Conservation (phyloP, 92 coral and sea anemone genomes). For the Phymanthus crucifer region DNA sequence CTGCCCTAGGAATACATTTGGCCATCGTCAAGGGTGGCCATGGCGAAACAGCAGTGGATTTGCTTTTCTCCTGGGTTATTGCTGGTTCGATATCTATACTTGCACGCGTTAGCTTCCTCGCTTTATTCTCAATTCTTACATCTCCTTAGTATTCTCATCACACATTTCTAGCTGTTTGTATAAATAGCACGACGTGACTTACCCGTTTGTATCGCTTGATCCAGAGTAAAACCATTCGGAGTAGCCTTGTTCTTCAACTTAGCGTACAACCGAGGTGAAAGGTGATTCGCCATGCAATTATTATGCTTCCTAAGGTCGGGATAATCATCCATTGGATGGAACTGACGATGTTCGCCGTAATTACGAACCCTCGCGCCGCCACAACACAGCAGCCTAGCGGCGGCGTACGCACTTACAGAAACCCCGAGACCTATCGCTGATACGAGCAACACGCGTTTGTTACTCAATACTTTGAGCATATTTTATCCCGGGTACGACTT, state of each 20-base stretch:
- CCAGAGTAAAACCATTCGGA: slow-evolving; percentile 77
- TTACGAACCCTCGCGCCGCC: slow-evolving; percentile 11
- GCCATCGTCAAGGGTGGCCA: neutral
- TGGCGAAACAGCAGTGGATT: neutral
- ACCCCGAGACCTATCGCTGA: slow-evolving; percentile 30
- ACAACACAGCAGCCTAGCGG: slow-evolving; percentile 3
- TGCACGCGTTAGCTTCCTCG: no score
- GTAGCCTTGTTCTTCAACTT: slow-evolving; percentile 72
- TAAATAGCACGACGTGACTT: neutral
- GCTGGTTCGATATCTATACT: no score
- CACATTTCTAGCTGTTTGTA: no score
- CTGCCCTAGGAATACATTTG: neutral
- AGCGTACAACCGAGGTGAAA: slow-evolving; percentile 78
- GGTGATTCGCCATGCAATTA: slow-evolving; percentile 91
- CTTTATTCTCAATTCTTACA: neutral
- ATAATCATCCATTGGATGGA: slow-evolving; percentile 72
- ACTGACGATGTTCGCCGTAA: slow-evolving; percentile 21
- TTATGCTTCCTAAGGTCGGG: slow-evolving; percentile 88
- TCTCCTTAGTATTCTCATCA: neutral
- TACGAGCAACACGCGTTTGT: slow-evolving; percentile 23
- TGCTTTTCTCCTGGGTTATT: no score
- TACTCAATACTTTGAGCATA: slow-evolving; percentile 11
- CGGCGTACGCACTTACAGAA: slow-evolving; percentile 31
- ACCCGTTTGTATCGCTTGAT: slow-evolving; percentile 82
- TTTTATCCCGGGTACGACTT: neutral